Percentiles rank a stretch among this genome's conserved stretches.
These are phyloP conservation scores for Notospermus geniculatus DNA, from an alignment of 1,140 invertebrate species.

Conservation along the genomic window DNA sequence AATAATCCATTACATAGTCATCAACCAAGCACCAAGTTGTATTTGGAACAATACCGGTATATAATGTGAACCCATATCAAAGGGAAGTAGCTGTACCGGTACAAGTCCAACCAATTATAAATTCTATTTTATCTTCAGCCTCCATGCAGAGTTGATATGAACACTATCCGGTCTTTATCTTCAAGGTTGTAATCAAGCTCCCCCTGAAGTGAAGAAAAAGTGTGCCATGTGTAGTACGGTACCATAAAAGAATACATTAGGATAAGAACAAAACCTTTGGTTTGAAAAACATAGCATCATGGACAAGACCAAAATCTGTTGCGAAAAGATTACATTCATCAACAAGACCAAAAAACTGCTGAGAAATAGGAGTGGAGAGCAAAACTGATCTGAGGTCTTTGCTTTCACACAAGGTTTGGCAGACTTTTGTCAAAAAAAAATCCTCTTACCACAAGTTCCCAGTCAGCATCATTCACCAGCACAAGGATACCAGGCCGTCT, in stretches of 20 bases:
- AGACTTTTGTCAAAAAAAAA: neutral
- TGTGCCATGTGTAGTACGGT: too few species aligned
- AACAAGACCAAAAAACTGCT: neutral
- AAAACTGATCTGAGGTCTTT: neutral
- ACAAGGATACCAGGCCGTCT: constrained; percentile 90
- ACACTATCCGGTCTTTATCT: constrained; percentile 62
- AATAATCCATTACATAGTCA: too few species aligned
- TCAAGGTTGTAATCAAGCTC: constrained; percentile 62
- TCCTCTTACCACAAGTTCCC: constrained; percentile 77
- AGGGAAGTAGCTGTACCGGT: too few species aligned
- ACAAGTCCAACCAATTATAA: too few species aligned
- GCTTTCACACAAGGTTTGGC: neutral
- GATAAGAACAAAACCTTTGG: neutral
- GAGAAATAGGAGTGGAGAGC: neutral
- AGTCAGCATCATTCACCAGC: constrained; percentile 87
- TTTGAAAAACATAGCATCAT: too few species aligned
- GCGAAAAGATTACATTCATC: neutral
- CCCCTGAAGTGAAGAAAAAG: constrained; percentile 45
- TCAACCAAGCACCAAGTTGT: too few species aligned
- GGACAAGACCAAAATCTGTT: neutral
- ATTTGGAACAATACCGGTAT: too few species aligned
- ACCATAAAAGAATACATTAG: neutral
- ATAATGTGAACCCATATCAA: too few species aligned
- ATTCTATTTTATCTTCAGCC: too few species aligned
- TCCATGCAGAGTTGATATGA: constrained; percentile 71